A percentile compares a stretch with the other conserved stretches of the same genome.
These are phyloP conservation scores for Campoplex nolae DNA, from an alignment of 2,888 invertebrate genomes.

Conservation along the genomic window DNA sequence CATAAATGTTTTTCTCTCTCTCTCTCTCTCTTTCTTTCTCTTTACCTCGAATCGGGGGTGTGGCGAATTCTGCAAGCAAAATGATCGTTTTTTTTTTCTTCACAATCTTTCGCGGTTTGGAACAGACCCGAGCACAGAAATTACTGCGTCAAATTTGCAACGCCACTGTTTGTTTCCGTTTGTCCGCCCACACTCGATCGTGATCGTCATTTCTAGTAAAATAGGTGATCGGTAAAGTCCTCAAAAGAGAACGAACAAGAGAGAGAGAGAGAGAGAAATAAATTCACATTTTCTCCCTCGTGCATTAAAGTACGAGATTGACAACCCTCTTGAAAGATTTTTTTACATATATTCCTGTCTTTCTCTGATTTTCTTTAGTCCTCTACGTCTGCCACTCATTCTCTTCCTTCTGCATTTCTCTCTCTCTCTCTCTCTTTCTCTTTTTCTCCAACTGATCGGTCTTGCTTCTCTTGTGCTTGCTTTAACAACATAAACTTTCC, in stretches of 20 bases:
- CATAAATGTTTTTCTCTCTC: constrained; percentile 22
- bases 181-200: constrained; percentile 39
- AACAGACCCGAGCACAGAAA: constrained; percentile 1
- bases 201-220: constrained; percentile 6
- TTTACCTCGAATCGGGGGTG: constrained; percentile 9
- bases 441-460: neutral
- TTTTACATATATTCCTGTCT: neutral
- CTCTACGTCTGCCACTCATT: neutral
- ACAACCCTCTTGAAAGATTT: constrained; percentile 5
- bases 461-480: constrained; percentile 11
- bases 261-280: neutral
- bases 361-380: neutral
- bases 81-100: constrained; percentile 18
- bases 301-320: constrained; percentile 11
- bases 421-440: neutral
- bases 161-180: constrained; percentile 54
- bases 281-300: constrained; percentile 15
- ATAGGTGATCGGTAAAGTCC: constrained; percentile 16
- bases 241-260: neutral
- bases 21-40: neutral
- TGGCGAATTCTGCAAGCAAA: constrained; percentile 22
- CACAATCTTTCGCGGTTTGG: constrained; percentile 7
- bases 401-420: neutral
- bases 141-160: constrained; percentile 38
- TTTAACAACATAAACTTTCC: constrained; percentile 57